Conservation (phyloP, 2,888 invertebrate genomes). For the Ormyrus thymus region DNA sequence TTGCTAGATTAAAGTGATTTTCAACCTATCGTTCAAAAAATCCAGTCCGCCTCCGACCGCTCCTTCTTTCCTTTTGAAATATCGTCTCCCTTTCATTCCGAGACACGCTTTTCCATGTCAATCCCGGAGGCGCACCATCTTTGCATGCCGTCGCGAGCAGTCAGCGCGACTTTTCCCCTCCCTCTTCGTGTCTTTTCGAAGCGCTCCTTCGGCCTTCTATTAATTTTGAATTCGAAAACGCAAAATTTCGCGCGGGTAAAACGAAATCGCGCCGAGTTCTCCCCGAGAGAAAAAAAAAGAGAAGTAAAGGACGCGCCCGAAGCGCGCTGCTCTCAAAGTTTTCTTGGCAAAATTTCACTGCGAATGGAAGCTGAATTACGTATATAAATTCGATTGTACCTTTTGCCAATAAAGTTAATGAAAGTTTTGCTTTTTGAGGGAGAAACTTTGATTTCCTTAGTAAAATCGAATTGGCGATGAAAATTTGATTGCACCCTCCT, state of each 20-base stretch:
- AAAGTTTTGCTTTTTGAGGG: slow-evolving; percentile 26
- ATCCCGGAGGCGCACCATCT: slow-evolving; percentile 4
- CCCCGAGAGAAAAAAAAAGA: no score
- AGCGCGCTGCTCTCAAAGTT: not conserved
- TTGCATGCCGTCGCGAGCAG: slow-evolving; percentile 15
- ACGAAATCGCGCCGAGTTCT: no score
- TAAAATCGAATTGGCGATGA: not conserved
- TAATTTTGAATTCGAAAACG: no score
- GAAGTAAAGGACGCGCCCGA: not conserved
- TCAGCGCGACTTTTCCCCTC: not conserved
- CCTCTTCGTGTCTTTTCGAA: not conserved
- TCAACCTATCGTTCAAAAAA: slow-evolving; percentile 19
- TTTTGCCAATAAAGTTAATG: slow-evolving; percentile 20
- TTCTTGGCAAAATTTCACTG: slow-evolving; percentile 7
- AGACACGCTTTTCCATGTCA: slow-evolving; percentile 31
- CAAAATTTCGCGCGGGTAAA: no score
- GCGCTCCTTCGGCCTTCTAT: not conserved
- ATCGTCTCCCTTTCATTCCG: slow-evolving; percentile 10
- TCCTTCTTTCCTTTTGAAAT: not conserved
- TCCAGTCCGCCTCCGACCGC: not conserved
- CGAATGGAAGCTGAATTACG: slow-evolving; percentile 3
- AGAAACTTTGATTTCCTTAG: slow-evolving; percentile 14
- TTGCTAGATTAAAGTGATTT: slow-evolving; percentile 37
- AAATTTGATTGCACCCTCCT: not conserved
- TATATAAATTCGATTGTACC: slow-evolving; percentile 19